Evolutionary conservation across 2,797 vertebrate species (phyloP).

Genomic region (Squalus acanthias): DNA sequence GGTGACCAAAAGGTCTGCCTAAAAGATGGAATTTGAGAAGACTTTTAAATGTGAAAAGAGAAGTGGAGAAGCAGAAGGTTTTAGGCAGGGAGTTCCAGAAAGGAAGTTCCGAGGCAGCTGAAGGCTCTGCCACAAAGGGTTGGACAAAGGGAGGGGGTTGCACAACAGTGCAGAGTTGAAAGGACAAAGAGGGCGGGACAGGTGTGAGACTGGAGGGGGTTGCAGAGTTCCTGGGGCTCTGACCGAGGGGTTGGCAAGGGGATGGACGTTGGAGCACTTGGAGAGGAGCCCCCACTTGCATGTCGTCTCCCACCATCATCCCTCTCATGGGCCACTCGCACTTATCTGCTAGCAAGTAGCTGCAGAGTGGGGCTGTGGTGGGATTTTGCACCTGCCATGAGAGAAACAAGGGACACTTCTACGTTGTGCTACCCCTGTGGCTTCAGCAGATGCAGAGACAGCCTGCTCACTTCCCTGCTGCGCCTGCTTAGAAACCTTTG

Average conservation of each 20-base stretch:
- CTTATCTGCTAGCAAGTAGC: no score
- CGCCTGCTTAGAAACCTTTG: no score
- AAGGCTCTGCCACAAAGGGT: neutral
- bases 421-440: no score
- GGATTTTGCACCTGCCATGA: neutral
- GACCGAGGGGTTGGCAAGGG: no score
- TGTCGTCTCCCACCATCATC: no score
- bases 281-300: no score
- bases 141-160: neutral
- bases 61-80: neutral
- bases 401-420: neutral
- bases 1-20: neutral
- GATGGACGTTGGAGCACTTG: no score
- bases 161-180: neutral
- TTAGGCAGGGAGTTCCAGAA: neutral
- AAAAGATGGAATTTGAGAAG: neutral
- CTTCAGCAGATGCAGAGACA: no score
- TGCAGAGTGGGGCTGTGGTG: neutral
- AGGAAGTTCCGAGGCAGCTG: neutral
- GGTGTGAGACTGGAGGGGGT: neutral
- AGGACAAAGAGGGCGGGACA: neutral
- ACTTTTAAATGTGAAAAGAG: neutral
- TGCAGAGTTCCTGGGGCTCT: no score
- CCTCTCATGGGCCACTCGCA: no score
- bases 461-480: no score